Evolutionary conservation across 1,140 invertebrate species (phyloP), one percentile per base, ranked within the genome.

Genomic region (Aphidius ervi): DNA sequence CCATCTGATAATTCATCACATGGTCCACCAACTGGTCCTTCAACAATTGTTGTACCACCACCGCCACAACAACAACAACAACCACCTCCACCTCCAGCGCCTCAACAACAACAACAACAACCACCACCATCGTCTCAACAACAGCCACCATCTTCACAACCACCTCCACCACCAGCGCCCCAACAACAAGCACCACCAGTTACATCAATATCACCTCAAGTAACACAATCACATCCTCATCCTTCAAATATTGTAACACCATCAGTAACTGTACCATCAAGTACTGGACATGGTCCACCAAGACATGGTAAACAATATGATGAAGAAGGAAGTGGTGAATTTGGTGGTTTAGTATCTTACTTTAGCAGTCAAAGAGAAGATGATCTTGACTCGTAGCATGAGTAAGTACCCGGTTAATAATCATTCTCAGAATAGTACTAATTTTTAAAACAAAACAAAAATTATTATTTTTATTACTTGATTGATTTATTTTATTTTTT

Each of bases 321-420:
- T 42, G 84, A 85, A 56, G 83, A 86, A 65, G 84, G 84, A 48
- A 82, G 83, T 50, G 83, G 88, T 41, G 89, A 90, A 69, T 92
- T 91, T 75, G 88, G 89, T n/a, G 90, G 90, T 10, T 80, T 92
- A 60, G 90, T 92, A n/a, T 92, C 90, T 61, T 93, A 93, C 76
- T 92, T 92, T 78, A 92, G 90, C 61, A 91, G 89, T 76, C 90
- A 92, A 76, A 82, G 85, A 62, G 88, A 91, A 71, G 89, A 91
- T 74, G 88, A 90, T 73, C 79, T 85, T 49, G 83, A 84, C 64
- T 80, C 81, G 74, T 83, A 83, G 80, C 77, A 81, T 70, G 77
- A 80, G 68, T 74, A 74, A 77, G 66, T 68, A 65, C 76, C 76
- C 77, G 75, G 76, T 70, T 74, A 78, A 16, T 16, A 16, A 71